These are phyloP conservation scores for Felis chaus DNA, from an alignment of 2,113 vertebrate genomes.

Conservation along the genomic window DNA sequence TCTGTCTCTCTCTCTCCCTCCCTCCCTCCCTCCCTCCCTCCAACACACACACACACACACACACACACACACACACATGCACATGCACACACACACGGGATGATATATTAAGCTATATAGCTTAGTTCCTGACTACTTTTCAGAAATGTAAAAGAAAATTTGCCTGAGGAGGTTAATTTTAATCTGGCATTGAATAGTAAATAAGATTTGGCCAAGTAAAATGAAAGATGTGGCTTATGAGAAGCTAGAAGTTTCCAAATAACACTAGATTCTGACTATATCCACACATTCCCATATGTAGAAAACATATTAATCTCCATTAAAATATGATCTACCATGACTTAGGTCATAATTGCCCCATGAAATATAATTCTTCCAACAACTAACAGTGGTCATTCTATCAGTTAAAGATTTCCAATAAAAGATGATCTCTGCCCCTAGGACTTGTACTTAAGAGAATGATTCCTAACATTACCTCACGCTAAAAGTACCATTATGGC, in stretches of 20 bases:
- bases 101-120: background rate
- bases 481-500: background rate
- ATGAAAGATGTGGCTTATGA: background rate
- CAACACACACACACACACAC: background rate
- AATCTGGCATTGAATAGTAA: background rate
- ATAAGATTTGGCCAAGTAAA: background rate
- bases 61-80: too few species aligned
- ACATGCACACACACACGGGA: background rate
- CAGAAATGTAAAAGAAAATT: background rate
- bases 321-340: background rate
- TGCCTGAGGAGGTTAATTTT: background rate
- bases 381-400: background rate
- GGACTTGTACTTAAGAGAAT: background rate
- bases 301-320: background rate
- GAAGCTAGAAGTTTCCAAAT: background rate
- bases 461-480: background rate
- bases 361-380: background rate
- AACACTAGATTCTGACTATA: background rate
- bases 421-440: background rate
- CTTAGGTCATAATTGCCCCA: background rate
- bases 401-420: background rate
- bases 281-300: background rate
- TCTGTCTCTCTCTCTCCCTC: background rate
- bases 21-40: background rate
- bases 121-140: background rate